Conservation (phyloP, 2,888 invertebrate species). For the Lordiphosa andalusiaca region DNA sequence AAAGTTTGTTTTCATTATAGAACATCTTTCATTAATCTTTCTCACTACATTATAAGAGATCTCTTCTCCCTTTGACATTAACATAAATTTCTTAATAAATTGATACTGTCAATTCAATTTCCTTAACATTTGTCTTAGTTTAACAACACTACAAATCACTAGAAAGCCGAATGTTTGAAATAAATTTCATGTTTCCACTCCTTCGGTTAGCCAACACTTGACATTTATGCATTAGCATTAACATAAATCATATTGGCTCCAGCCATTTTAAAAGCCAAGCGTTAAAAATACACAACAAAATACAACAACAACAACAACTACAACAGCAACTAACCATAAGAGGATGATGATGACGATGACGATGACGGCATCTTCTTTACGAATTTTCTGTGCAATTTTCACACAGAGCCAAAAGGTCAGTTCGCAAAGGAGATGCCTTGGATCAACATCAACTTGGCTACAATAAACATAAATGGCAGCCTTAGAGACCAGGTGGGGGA, state of each 20-base stretch:
- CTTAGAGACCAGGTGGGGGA: constrained; percentile 27
- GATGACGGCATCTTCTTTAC: constrained; percentile 23
- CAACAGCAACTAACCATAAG: constrained; percentile 3
- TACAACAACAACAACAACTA: constrained; percentile 20
- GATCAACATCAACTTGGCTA: constrained; percentile 33
- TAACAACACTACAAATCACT: constrained; percentile 4
- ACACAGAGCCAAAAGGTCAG: constrained; percentile 58
- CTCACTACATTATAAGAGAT: too few species aligned
- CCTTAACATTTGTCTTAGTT: too few species aligned
- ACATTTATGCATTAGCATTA: constrained; percentile 68
- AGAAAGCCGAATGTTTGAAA: constrained; percentile 25
- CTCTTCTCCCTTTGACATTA: too few species aligned
- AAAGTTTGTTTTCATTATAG: too few species aligned
- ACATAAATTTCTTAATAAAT: too few species aligned
- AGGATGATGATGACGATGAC: constrained; percentile 21
- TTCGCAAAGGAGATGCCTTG: constrained; percentile 33
- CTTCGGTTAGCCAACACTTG: constrained; percentile 45
- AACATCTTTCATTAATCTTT: too few species aligned
- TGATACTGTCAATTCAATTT: too few species aligned
- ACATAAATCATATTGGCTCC: constrained; percentile 65
- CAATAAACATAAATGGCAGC: constrained; percentile 51
- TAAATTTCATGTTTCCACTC: constrained; percentile 45
- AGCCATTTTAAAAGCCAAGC: constrained; percentile 40
- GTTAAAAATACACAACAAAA: constrained; percentile 31
- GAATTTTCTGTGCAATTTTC: constrained; percentile 46